Base-by-base conservation (phyloP, 2,888 invertebrate genomes). In the Spatulosminthurus flaviceps region DNA sequence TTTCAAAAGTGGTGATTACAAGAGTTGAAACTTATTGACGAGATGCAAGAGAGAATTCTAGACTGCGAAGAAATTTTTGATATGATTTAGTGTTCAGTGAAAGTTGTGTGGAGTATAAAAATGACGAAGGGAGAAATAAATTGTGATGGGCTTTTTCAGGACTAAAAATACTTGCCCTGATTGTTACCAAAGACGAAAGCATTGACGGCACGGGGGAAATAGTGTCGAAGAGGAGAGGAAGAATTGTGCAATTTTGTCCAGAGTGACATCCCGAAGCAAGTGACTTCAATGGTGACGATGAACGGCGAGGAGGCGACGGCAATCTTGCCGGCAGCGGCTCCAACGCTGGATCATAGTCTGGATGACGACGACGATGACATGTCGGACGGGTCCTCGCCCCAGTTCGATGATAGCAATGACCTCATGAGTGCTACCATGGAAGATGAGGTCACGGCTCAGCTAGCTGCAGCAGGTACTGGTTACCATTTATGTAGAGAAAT, bases 381-480 rank as follows among this genome's bases (percentile, higher is more conserved):
- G 79, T 93, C 94, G 77, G 92, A 93, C 41, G 93, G 92, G 74
- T 94, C 94, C 64, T 85, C 87, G 0, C 85, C 85, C 2, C 90
- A 91, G 61, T 92, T 93, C 85, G 94, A 93, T 86, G 96, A 95
- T 87, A 92, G 93, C 77, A 90, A 91, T 1, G 97, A 97, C 87
- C 91, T 96, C 82, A 92, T 96, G 88, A 92, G 93, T 84, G 92
- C 92, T 79, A 93, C 94, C 74, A 93, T 95, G 92, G 93, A 93
- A 85, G 97, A 97, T 88, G 97, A 97, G 87, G 95, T 98, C 86
- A 96, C 97, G 84, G 95, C 97, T 88, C 97, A 97, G 87, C 90
- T 98, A 86, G 97, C 96, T 78, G 96, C 97, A 86, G 96, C 97
- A 88, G 97, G 97, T 94, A 89, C 88, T 13, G 16, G 51, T 51